Percentiles rank a stretch among this genome's conserved stretches.
These are phyloP conservation scores for Drosophila mayaguana DNA, from an alignment of 2,888 invertebrate genomes.

Conservation along the genomic window DNA sequence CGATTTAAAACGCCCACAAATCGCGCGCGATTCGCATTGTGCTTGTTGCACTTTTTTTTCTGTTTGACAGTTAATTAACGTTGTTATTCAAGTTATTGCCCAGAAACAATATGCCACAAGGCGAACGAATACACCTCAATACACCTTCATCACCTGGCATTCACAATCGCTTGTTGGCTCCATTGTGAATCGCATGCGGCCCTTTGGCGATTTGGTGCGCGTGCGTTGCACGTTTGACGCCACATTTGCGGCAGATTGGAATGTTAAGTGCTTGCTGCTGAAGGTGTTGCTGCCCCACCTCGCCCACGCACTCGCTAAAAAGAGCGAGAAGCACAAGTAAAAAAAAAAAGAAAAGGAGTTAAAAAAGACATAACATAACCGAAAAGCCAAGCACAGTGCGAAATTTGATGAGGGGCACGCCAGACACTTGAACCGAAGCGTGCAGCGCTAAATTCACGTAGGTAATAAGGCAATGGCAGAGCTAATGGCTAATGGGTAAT, in stretches of 20 bases:
- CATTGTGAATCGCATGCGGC: constrained; percentile 22
- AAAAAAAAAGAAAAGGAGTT: constrained; percentile 8
- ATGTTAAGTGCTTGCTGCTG: constrained; percentile 56
- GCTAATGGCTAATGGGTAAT: constrained; percentile 45
- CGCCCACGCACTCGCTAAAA: too few relatives aligned
- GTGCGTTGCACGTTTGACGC: constrained; percentile 67
- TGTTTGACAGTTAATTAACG: constrained; percentile 13
- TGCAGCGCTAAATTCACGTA: constrained; percentile 56
- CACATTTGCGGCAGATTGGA: constrained; percentile 56
- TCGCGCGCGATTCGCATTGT: constrained; percentile 14
- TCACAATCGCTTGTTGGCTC: constrained; percentile 6
- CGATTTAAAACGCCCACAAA: constrained; percentile 41
- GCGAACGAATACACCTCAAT: constrained; percentile 11
- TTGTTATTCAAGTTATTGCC: constrained; percentile 2
- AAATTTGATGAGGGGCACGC: constrained; percentile 56
- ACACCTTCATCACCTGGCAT: not conserved
- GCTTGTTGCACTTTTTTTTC: not conserved
- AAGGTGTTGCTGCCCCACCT: constrained; percentile 38
- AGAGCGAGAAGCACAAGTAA: not conserved
- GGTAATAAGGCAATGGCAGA: constrained; percentile 60
- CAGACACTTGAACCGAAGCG: constrained; percentile 59
- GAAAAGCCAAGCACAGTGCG: constrained; percentile 38
- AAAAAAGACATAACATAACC: constrained; percentile 34
- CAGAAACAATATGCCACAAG: constrained; percentile 14
- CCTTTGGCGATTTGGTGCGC: constrained; percentile 65